phyloP scores from a whole-genome alignment of 2,113 vertebrate genomes.

The Galbula dea region DNA sequence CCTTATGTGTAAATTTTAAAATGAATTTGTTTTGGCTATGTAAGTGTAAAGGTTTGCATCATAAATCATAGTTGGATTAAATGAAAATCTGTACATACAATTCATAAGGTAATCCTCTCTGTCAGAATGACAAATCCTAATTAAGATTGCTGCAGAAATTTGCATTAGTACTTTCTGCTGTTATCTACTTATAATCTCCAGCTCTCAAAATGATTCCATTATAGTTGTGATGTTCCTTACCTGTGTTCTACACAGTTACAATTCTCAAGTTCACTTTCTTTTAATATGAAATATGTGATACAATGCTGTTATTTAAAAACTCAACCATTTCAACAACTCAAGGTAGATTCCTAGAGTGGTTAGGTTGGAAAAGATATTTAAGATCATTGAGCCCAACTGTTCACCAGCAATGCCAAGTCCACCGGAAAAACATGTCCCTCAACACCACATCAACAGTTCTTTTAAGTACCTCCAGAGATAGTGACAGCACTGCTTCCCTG shows the following conservation, averaged over 20 bases:
- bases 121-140: neutral
- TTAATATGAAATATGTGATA: neutral
- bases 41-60: neutral
- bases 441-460: neutral
- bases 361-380: neutral
- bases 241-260: neutral
- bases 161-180: neutral
- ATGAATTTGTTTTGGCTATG: neutral
- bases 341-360: neutral
- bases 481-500: neutral
- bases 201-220: neutral
- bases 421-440: neutral
- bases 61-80: neutral
- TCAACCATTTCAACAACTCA: neutral
- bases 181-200: neutral
- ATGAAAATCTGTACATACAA: neutral
- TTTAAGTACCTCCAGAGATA: neutral
- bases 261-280: neutral
- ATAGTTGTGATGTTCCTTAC: neutral
- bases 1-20: neutral
- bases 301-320: neutral
- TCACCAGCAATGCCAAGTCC: neutral
- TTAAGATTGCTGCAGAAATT: neutral
- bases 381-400: neutral
- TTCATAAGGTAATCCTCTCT: neutral